A percentile compares a stretch with the other conserved stretches of the same genome.
phyloP scores from a whole-genome alignment of 2,888 invertebrate genomes.

The Drosophila leonis region DNA sequence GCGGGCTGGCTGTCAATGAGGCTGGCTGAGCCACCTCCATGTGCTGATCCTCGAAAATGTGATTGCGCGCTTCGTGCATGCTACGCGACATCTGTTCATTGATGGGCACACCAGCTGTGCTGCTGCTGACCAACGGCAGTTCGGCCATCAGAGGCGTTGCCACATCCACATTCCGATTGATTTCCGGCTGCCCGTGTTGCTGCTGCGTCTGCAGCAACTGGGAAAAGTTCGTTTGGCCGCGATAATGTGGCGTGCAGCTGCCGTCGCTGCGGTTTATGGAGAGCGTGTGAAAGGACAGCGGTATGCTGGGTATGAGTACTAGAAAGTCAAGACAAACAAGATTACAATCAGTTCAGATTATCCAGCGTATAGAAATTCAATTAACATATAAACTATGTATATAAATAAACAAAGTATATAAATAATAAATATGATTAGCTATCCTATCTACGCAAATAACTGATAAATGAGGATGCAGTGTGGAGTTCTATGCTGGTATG shows the following conservation, averaged over 20 bases:
- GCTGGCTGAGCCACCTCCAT: conserved; percentile 32
- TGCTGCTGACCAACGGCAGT: conserved; percentile 28
- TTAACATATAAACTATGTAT: not conserved
- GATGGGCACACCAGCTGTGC: conserved; percentile 75
- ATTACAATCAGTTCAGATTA: not conserved
- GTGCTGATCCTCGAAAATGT: conserved; percentile 83
- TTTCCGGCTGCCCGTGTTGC: conserved; percentile 76
- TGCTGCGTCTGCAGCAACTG: conserved; percentile 88
- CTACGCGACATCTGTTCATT: conserved; percentile 85
- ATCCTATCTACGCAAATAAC: not conserved
- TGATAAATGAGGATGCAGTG: not conserved
- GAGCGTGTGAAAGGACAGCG: conserved; percentile 93
- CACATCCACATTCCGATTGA: conserved; percentile 84
- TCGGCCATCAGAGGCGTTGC: conserved; percentile 49
- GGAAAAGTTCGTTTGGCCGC: conserved; percentile 94
- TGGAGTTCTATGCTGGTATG: not conserved
- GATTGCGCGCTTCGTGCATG: conserved; percentile 85
- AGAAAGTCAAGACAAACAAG: conserved; percentile 50
- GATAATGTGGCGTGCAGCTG: conserved; percentile 93
- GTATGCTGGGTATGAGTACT: conserved; percentile 94
- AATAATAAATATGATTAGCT: not conserved
- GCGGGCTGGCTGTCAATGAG: conserved; percentile 37
- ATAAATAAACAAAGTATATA: not conserved
- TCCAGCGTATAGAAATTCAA: not conserved
- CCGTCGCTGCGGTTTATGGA: conserved; percentile 96